A percentile compares a stretch with the other conserved stretches of the same genome.
These are phyloP conservation scores for Solea solea DNA, from an alignment of 2,113 vertebrate genomes.

Conservation along the genomic window DNA sequence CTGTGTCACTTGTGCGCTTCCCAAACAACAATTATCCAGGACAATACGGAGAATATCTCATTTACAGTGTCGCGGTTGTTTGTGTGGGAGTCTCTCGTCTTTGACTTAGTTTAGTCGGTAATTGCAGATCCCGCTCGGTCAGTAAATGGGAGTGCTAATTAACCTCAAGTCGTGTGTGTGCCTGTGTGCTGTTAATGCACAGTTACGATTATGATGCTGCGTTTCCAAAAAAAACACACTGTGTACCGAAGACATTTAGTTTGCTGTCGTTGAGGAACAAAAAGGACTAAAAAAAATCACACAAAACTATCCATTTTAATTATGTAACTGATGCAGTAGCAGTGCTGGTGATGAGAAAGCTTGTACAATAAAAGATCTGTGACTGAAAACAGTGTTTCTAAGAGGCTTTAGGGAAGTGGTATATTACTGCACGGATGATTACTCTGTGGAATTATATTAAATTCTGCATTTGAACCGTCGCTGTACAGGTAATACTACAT, in stretches of 20 bases:
- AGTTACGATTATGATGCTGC: conserved; percentile 2
- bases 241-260: not conserved
- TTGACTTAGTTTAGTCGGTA: not conserved
- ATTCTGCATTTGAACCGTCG: too few species aligned
- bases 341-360: too few species aligned
- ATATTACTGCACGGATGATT: too few species aligned
- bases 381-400: too few species aligned
- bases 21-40: not conserved
- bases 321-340: too few species aligned
- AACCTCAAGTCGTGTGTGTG: not conserved
- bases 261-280: not conserved
- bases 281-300: not conserved
- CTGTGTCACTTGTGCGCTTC: not conserved
- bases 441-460: too few species aligned
- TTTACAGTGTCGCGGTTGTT: not conserved
- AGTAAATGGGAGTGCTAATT: conserved; percentile 1
- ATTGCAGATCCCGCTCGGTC: conserved; percentile 1
- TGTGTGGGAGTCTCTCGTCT: not conserved
- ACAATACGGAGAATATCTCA: too few species aligned
- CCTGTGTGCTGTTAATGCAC: not conserved
- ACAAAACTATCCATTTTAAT: too few species aligned
- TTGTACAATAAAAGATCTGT: too few species aligned
- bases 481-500: too few species aligned
- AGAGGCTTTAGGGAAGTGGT: too few species aligned
- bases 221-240: conserved; percentile 1